Evolutionary conservation across 2,797 vertebrate species (phyloP).

Genomic region (Spizella passerina): DNA sequence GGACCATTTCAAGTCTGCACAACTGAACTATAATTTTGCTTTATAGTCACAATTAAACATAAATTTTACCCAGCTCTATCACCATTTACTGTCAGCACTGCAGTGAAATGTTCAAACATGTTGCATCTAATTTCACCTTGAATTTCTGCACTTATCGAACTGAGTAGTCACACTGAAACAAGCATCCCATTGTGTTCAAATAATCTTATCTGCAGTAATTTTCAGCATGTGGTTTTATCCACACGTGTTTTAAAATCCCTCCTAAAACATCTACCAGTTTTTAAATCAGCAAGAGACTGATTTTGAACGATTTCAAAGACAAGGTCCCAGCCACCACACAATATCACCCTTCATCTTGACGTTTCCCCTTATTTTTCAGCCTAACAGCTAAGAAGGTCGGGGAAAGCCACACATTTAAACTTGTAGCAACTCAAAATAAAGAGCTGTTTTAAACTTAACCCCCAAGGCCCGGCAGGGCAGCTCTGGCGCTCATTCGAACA

Average conservation of each 20-base stretch:
- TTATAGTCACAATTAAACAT: not conserved
- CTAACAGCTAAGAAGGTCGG: accelerated
- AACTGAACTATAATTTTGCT: not conserved
- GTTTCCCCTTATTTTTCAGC: not conserved
- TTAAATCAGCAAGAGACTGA: not conserved
- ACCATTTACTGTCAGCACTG: not conserved
- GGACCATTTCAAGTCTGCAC: not conserved
- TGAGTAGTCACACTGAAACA: not conserved
- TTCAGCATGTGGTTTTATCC: not conserved
- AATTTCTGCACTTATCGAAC: not conserved
- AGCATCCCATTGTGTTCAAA: not conserved
- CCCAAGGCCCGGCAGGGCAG: accelerated
- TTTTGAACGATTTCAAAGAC: not conserved
- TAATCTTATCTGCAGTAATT: not conserved
- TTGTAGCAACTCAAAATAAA: accelerated
- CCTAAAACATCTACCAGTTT: not conserved
- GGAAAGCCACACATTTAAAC: not conserved
- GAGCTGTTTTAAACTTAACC: not conserved
- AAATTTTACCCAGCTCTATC: not conserved
- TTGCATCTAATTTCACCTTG: not conserved
- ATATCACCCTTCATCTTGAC: not conserved
- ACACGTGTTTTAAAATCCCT: not conserved
- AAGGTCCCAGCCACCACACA: not conserved
- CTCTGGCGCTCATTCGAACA: not conserved
- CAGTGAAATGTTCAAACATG: not conserved